Percentiles rank a stretch among this genome's conserved stretches.
Conservation (phyloP, 2,797 vertebrate species). For the Dryobates pubescens region DNA sequence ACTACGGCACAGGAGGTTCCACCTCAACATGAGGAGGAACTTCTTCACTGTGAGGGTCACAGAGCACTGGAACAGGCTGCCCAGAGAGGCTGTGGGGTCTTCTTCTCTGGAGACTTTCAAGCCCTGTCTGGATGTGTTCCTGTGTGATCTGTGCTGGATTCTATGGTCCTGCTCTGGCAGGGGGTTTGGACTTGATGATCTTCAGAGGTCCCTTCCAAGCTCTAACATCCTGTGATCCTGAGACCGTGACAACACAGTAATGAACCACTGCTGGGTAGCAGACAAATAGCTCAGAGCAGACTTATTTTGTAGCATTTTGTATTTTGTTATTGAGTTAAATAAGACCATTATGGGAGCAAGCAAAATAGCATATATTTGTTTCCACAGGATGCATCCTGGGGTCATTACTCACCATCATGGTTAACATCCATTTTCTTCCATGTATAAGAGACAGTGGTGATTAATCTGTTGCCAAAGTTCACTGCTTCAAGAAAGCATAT, state of each 20-base stretch:
- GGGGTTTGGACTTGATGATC: too few relatives aligned
- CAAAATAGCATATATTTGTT: not conserved
- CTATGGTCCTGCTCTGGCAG: too few relatives aligned
- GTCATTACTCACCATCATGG: not conserved
- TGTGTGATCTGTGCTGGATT: too few relatives aligned
- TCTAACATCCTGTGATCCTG: too few relatives aligned
- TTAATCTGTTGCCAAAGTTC: not conserved
- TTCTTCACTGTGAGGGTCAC: too few relatives aligned
- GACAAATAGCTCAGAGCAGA: not conserved
- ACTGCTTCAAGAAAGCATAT: not conserved
- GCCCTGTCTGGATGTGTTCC: too few relatives aligned
- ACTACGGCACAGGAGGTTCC: too few relatives aligned
- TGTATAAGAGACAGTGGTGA: not conserved
- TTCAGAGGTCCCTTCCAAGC: too few relatives aligned
- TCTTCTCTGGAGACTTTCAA: too few relatives aligned
- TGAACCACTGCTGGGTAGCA: not conserved
- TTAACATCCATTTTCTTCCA: not conserved
- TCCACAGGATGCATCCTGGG: not conserved
- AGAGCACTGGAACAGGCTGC: too few relatives aligned
- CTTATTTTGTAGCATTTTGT: not conserved
- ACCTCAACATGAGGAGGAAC: too few relatives aligned
- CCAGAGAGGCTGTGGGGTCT: too few relatives aligned
- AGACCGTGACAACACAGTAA: not conserved
- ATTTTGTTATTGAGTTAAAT: not conserved
- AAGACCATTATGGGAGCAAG: not conserved